Percentiles rank a stretch among this genome's conserved stretches.
Conservation (phyloP, 1,140 invertebrate genomes). For the Choristoneura fumiferana region DNA sequence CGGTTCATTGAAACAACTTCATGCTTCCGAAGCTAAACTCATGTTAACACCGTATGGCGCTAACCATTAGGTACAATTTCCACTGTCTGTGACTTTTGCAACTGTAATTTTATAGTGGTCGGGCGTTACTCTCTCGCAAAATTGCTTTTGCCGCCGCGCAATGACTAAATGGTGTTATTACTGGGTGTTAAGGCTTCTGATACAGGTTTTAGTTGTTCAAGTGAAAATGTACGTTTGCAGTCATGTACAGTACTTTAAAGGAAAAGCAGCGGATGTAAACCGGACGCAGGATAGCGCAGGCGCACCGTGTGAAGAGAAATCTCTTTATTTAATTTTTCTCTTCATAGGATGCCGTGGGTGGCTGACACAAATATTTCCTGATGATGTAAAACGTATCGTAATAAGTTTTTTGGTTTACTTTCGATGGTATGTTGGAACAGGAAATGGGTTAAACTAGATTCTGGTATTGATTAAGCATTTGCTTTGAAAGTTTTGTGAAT, state of each 20-base stretch:
- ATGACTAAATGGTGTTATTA: background rate
- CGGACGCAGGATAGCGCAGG: slow-evolving; percentile 51
- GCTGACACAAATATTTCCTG: slow-evolving; percentile 47
- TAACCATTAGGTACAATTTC: background rate
- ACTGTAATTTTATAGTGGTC: background rate
- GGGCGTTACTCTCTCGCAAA: slow-evolving; percentile 8
- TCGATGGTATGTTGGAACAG: slow-evolving; percentile 1
- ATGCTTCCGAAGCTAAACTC: background rate
- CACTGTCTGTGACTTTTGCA: background rate
- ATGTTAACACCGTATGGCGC: background rate
- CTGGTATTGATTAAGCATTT: slow-evolving; percentile 1
- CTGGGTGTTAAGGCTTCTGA: slow-evolving; percentile 5
- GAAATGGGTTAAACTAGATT: slow-evolving; percentile 6
- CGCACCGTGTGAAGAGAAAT: slow-evolving; percentile 56
- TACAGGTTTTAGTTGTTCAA: background rate
- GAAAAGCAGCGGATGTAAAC: slow-evolving; percentile 66
- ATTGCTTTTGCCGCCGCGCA: background rate
- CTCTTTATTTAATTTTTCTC: slow-evolving; percentile 48
- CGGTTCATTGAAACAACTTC: slow-evolving; percentile 1
- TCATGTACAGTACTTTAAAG: slow-evolving; percentile 48
- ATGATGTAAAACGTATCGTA: slow-evolving; percentile 32
- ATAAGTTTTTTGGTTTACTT: slow-evolving; percentile 14
- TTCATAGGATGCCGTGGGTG: slow-evolving; percentile 59
- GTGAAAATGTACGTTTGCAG: slow-evolving; percentile 4
- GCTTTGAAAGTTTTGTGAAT: slow-evolving; percentile 6